Base-by-base conservation (phyloP, 2,113 vertebrate species). In the Muntiacus reevesi region DNA sequence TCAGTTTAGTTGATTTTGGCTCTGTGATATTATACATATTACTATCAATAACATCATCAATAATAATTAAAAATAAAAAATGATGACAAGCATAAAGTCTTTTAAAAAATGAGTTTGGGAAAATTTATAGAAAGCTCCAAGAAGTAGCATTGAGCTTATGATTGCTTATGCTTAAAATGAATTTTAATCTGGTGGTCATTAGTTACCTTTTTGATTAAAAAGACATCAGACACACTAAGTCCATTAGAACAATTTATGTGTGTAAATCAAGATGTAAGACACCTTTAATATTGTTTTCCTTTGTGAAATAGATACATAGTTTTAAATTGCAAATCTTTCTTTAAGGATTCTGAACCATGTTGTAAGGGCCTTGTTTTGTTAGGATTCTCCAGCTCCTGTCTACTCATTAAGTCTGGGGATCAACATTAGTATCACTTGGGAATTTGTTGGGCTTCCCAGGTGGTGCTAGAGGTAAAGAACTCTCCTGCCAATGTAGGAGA, bases 51-150 rank as follows among this genome's bases (percentile, higher is more conserved):
- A 36, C 23, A n/a, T 67, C 5, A 25, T 91, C 89, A 28, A 76
- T 97, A 94, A 28, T 97, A 91, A 74, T 71, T 86, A 88, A 96
- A 97, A 96, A 43, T 92, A 81, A 94, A 96, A 97, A 88, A 45
- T 30, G 30, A 57, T 45, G n/a, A 52, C 11, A 89, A 60, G 11
- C 76, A 71, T 64, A 59, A 91, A 78, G 16, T 28, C 12, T 90
- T 96, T 87, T 67, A 30, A 79, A 95, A 87, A 89, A 10, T 90
- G 33, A 9, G 52, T 96, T 97, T 30, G 25, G 50, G 13, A 97
- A 87, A 94, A 74, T 83, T 76, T 84, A 16, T 86, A 60, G 15
- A 50, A 84, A 79, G 1, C 93, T 92, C 62, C 55, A 93, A 43
- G 60, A 96, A 96, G 60, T 85, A 94, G 67, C 43, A 57, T 57